Evolutionary conservation across 2,113 vertebrate species (phyloP).

Genomic region (Tricholaema leucomelas): DNA sequence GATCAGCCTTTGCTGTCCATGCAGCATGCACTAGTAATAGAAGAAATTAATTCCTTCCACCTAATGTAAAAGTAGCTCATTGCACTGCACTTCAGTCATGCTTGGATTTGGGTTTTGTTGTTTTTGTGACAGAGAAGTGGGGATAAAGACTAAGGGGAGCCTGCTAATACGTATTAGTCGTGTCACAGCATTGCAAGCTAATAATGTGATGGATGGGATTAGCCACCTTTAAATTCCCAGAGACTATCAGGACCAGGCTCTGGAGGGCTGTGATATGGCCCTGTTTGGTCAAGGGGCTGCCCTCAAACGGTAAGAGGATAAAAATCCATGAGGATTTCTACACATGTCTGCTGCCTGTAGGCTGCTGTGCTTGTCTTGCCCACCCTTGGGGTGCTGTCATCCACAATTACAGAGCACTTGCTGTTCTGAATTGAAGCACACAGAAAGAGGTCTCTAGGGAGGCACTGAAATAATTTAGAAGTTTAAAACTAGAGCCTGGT

Average conservation of each 20-base stretch:
- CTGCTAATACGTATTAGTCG: not conserved
- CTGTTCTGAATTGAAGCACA: not conserved
- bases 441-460: not conserved
- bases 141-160: not conserved
- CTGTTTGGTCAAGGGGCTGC: not conserved
- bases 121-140: not conserved
- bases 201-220: not conserved
- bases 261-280: not conserved
- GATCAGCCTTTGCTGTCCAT: not conserved
- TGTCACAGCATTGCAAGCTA: not conserved
- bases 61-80: not conserved
- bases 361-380: not conserved
- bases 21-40: not conserved
- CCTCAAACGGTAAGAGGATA: not conserved
- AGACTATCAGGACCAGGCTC: not conserved
- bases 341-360: not conserved
- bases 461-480: not conserved
- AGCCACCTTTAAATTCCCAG: not conserved
- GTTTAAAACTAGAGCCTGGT: not conserved
- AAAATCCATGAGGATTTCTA: not conserved
- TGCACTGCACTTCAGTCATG: not conserved
- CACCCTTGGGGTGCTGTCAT: not conserved
- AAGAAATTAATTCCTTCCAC: not conserved
- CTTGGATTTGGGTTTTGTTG: not conserved
- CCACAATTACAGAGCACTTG: not conserved